Conservation (phyloP, 2,888 invertebrate genomes). For the Oscheius sp. region DNA sequence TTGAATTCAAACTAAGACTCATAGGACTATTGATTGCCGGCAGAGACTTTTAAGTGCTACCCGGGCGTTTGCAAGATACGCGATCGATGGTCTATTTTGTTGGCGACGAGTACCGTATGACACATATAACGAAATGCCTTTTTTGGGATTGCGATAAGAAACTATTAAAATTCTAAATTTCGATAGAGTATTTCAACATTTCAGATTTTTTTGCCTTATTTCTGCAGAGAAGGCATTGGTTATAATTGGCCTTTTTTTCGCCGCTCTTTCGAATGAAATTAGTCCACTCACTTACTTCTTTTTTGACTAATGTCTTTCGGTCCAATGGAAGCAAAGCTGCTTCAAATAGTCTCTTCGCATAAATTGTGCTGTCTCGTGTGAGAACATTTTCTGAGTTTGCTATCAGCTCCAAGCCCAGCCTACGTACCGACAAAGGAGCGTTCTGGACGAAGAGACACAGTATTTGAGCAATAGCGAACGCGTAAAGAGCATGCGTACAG, state of each 20-base stretch:
- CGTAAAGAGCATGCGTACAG: conserved; percentile 19
- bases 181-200: no score
- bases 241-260: no score
- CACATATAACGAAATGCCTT: no score
- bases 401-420: conserved; percentile 27
- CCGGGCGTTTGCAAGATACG: not conserved
- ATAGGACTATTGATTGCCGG: no score
- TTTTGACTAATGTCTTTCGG: not conserved
- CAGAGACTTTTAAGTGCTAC: not conserved
- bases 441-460: conserved; percentile 20
- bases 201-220: no score
- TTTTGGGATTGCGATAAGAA: no score
- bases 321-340: not conserved
- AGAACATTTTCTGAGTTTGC: conserved; percentile 24
- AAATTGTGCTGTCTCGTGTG: not conserved
- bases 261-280: no score
- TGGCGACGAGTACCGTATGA: conserved; percentile 14
- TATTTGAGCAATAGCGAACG: conserved; percentile 21
- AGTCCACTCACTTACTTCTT: no score
- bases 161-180: no score
- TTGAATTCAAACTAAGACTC: no score
- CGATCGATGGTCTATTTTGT: not conserved
- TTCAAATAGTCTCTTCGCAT: not conserved
- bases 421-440: conserved; percentile 7
- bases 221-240: no score